phyloP scores from a whole-genome alignment of 2,113 vertebrate genomes.

The Aptenodytes patagonicus region DNA sequence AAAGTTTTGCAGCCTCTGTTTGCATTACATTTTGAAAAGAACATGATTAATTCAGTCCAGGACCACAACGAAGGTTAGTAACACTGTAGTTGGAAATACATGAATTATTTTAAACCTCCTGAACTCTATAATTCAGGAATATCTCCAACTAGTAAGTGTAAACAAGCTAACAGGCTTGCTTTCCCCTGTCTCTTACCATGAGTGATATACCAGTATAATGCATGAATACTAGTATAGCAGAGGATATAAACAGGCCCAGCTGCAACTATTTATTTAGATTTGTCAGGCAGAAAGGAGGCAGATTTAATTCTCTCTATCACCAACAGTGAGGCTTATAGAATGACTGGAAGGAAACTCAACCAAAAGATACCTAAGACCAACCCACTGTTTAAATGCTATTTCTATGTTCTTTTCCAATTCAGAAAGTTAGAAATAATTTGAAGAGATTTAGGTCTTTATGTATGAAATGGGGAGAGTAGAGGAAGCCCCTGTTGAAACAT shows the following conservation, averaged over 20 bases:
- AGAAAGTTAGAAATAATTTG: not conserved
- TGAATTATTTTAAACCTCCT: slow-evolving; percentile 13
- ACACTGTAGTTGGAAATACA: not conserved
- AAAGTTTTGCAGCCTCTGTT: not conserved
- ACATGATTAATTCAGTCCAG: not conserved
- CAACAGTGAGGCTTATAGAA: not conserved
- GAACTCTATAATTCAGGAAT: not conserved
- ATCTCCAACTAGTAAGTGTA: not conserved
- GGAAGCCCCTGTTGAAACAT: not conserved
- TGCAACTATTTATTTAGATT: not conserved
- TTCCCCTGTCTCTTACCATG: not conserved
- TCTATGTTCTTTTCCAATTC: not conserved
- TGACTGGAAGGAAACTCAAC: not conserved
- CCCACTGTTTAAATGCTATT: not conserved
- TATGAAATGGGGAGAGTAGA: not conserved
- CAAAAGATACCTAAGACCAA: not conserved
- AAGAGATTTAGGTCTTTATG: not conserved
- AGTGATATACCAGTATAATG: not conserved
- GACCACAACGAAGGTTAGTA: not conserved
- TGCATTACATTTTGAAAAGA: slow-evolving; percentile 4
- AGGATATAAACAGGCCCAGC: not conserved
- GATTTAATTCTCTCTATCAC: not conserved
- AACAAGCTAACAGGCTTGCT: not conserved
- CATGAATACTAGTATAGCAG: not conserved
- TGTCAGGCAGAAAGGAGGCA: not conserved